Conservation (phyloP, 2,797 vertebrate species). For the Semotilus atromaculatus region DNA sequence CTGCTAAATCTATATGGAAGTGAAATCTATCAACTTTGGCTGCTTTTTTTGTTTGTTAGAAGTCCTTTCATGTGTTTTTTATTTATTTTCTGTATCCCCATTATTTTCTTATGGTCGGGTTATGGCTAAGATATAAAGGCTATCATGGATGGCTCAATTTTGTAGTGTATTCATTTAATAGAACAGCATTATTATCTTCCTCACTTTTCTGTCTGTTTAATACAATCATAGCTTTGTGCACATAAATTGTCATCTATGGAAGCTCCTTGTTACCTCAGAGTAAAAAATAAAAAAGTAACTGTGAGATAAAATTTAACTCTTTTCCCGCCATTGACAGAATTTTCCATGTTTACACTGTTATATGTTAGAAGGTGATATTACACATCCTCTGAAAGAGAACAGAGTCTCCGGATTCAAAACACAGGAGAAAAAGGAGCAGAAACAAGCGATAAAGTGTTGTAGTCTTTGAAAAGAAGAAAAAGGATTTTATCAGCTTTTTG, state of each 20-base stretch:
- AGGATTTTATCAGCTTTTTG: too few species aligned
- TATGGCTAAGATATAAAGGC: conserved; percentile 52
- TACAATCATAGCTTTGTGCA: not conserved
- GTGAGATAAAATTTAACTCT: not conserved
- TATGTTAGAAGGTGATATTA: not conserved
- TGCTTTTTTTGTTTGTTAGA: conserved; percentile 23
- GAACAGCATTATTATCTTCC: conserved; percentile 55
- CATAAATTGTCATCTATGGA: conserved; percentile 6
- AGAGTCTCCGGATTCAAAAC: too few species aligned
- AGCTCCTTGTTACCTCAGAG: conserved; percentile 24
- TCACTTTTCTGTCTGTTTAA: conserved; percentile 36
- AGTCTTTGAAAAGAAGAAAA: too few species aligned
- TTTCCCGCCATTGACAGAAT: not conserved
- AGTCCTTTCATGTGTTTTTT: not conserved
- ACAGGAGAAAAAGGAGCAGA: too few species aligned
- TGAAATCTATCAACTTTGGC: conserved; percentile 35
- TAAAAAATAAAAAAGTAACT: conserved; percentile 7
- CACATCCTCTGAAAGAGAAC: too few species aligned
- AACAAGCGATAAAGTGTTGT: too few species aligned
- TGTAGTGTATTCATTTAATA: conserved; percentile 43
- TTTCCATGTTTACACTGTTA: not conserved
- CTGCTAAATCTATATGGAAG: conserved; percentile 44
- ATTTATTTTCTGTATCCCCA: conserved; percentile 4
- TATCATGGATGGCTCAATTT: conserved; percentile 48
- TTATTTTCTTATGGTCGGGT: conserved; percentile 32